Percentiles rank a stretch among this genome's conserved stretches.
Evolutionary conservation across 2,797 vertebrate species (phyloP).

Genomic region (Eulemur albifrons): DNA sequence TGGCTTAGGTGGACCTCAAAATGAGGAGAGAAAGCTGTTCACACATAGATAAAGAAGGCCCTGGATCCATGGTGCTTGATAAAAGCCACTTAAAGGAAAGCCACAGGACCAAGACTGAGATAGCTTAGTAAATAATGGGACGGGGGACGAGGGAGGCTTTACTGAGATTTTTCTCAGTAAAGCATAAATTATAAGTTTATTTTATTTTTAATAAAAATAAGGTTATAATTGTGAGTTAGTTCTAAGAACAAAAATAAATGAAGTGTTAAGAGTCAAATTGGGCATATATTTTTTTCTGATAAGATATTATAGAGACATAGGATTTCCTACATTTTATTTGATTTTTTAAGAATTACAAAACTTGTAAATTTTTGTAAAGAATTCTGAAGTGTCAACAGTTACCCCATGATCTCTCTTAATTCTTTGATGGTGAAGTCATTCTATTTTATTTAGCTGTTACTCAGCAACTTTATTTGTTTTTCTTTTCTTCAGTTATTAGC

Average conservation of each 20-base stretch:
- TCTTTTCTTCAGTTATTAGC: background rate
- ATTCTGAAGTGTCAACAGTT: background rate
- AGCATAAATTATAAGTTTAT: background rate
- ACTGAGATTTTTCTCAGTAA: background rate
- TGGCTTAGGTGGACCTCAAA: background rate
- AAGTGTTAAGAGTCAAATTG: background rate
- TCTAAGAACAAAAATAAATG: background rate
- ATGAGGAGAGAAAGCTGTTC: background rate
- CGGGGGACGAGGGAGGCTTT: background rate
- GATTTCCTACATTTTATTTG: background rate
- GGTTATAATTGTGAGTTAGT: background rate
- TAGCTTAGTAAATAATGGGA: background rate
- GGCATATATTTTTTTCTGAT: background rate
- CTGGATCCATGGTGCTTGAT: background rate
- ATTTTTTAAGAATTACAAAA: background rate
- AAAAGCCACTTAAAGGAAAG: background rate
- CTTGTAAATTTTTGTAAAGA: constrained; percentile 23
- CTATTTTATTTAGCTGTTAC: background rate
- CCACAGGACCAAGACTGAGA: background rate
- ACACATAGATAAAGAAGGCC: background rate
- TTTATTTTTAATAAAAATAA: constrained; percentile 15
- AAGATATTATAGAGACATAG: background rate
- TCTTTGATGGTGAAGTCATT: background rate
- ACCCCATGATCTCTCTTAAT: background rate
- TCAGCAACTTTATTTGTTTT: background rate